Evolutionary conservation across 1,140 invertebrate genomes (phyloP), one percentile per base, ranked within the genome.

Genomic region (Leguminivora glycinivorella): DNA sequence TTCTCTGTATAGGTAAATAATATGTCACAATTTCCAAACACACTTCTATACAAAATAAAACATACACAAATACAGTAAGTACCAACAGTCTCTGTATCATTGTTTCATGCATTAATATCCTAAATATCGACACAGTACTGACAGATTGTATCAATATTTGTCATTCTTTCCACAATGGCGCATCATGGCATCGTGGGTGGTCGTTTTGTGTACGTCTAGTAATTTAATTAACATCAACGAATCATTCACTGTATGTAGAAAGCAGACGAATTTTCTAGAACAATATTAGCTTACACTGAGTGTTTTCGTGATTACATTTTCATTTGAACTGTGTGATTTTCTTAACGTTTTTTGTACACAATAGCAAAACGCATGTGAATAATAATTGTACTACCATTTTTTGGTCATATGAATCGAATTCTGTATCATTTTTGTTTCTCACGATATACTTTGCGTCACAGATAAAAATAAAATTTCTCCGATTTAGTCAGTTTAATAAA

Each of bases 111-210:
- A 63, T 63, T 63, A 63, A 63, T 63, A 58, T 43, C 40, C 25
- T 60, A 60, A 47, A 60, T 60, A 63, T 29, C 24, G 58, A 63
- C 58, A 25, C 69, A 63, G 40, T 72, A 67, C 68, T 70, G 31
- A 66, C 69, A 29, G 75, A 70, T 73, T 75, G 78, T 81, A 76
- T 83, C 78, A 85, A 83, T 82, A 83, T 87, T 86, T 88, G 84
- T 85, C 83, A 72, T 80, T 80, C 40, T 52, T 74, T 76, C 76
- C 80, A 85, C 82, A 87, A 83, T 83, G 73, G 78, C 72, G 70
- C 66, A 75, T 75, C 70, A 71, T 47, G 58, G 31, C 72, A 24
- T 74, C 68, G 81, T 85, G 83, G 85, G 83, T 79, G 79, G 81
- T 34, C 73, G 34, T 43, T 72, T 72, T 73, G 67, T 76, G 72